These are phyloP conservation scores for Ptychobarbus kaznakovi DNA, from an alignment of 2,797 vertebrate genomes.

Conservation along the genomic window DNA sequence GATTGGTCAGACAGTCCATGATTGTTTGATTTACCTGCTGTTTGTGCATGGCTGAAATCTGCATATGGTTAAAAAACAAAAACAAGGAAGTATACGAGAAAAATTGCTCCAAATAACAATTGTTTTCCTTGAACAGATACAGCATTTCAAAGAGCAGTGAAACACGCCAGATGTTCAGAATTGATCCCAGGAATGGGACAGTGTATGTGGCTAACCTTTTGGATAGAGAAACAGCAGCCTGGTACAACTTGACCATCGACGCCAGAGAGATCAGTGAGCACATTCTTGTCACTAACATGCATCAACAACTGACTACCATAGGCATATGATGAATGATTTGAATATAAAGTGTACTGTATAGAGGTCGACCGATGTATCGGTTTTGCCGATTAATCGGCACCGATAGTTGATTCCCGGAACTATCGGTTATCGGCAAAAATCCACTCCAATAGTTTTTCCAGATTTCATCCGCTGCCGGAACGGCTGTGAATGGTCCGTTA, in stretches of 20 bases:
- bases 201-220: conserved; percentile 79
- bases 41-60: not conserved
- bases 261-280: conserved; percentile 90
- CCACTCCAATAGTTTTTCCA: no score
- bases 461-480: no score
- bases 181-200: conserved; percentile 87
- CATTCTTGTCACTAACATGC: not conserved
- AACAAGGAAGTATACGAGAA: not conserved
- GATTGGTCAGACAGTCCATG: not conserved
- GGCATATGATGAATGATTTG: not conserved
- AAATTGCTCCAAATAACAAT: not conserved
- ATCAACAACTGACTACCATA: not conserved
- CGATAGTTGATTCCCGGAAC: no score
- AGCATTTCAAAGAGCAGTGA: conserved; percentile 77
- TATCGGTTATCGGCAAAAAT: no score
- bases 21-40: not conserved
- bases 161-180: conserved; percentile 79
- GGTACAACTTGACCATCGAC: conserved; percentile 89
- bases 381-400: no score
- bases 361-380: no score
- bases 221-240: conserved; percentile 86
- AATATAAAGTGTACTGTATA: not conserved
- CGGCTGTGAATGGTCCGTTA: no score
- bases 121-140: conserved; percentile 78
- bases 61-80: not conserved